phyloP scores from a whole-genome alignment of 1,140 invertebrate species.

The Physella acuta region DNA sequence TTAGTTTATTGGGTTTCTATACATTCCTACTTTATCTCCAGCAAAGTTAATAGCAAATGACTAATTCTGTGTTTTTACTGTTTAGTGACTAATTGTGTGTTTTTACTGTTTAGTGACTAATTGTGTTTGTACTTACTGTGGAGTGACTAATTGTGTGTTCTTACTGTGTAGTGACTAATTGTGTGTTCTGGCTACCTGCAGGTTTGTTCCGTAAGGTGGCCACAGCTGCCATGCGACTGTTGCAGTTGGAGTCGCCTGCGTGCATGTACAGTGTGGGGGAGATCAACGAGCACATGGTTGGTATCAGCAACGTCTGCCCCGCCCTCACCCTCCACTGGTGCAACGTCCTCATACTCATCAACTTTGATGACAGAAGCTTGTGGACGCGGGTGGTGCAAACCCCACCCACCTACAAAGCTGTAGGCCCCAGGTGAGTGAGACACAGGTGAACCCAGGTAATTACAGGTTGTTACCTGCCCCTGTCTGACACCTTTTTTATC shows the following conservation, averaged over 20 bases:
- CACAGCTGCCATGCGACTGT: conserved; percentile 65
- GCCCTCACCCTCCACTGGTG: conserved; percentile 72
- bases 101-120: too few relatives aligned
- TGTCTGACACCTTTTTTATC: conserved; percentile 3
- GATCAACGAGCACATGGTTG: conserved; percentile 66
- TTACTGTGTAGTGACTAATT: too few relatives aligned
- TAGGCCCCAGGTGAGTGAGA: conserved; percentile 50
- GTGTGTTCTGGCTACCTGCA: too few relatives aligned
- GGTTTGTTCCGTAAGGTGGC: conserved; percentile 68
- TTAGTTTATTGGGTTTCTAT: too few relatives aligned
- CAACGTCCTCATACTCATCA: conserved; percentile 71
- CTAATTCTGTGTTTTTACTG: too few relatives aligned
- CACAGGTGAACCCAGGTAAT: too few relatives aligned
- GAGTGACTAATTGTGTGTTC: too few relatives aligned
- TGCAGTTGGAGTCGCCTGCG: conserved; percentile 50
- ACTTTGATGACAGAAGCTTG: conserved; percentile 67
- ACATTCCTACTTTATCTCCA: too few relatives aligned
- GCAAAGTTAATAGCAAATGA: too few relatives aligned
- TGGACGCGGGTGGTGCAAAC: conserved; percentile 67
- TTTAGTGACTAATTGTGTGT: too few relatives aligned
- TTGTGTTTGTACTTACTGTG: too few relatives aligned
- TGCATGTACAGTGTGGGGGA: conserved; percentile 57
- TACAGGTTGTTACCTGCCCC: too few relatives aligned
- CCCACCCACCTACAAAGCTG: conserved; percentile 52
- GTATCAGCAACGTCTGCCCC: conserved; percentile 63